These are phyloP conservation scores for Chaetogeoica ovagalla DNA, from an alignment of 2,888 invertebrate genomes.

Conservation along the genomic window DNA sequence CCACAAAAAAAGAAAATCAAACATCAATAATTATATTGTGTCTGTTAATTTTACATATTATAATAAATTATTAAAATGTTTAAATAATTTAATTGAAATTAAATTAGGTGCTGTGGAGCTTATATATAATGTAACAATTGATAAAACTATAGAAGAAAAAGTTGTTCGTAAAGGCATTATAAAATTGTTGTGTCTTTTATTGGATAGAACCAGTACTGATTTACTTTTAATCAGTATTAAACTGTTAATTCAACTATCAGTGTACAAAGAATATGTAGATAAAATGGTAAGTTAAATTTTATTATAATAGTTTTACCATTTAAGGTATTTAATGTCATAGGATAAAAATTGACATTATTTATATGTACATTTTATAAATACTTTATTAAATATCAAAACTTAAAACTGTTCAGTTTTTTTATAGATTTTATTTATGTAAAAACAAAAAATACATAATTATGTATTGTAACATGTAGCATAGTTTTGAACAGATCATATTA, in stretches of 20 bases:
- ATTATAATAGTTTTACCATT: background rate
- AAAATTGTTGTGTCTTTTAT: conserved; percentile 79
- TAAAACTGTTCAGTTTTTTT: background rate
- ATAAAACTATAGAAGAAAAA: conserved; percentile 92
- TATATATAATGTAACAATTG: conserved; percentile 92
- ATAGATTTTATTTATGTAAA: too few relatives aligned
- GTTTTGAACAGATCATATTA: background rate
- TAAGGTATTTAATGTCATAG: background rate
- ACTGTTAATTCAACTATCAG: conserved; percentile 92
- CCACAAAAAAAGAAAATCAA: too few relatives aligned
- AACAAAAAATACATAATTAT: too few relatives aligned
- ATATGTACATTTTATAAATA: background rate
- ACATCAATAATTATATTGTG: too few relatives aligned
- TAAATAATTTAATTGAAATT: background rate
- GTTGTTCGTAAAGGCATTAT: conserved; percentile 94
- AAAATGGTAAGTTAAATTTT: conserved; percentile 69
- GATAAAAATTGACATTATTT: background rate
- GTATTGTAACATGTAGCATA: background rate
- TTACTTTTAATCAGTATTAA: conserved; percentile 86
- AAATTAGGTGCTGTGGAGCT: conserved; percentile 59
- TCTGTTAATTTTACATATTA: too few relatives aligned
- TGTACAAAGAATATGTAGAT: conserved; percentile 92
- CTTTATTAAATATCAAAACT: background rate
- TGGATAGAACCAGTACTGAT: conserved; percentile 89
- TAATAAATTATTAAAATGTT: too few relatives aligned